Conservation (phyloP, 2,113 vertebrate species). For the Pampusana beccarii region DNA sequence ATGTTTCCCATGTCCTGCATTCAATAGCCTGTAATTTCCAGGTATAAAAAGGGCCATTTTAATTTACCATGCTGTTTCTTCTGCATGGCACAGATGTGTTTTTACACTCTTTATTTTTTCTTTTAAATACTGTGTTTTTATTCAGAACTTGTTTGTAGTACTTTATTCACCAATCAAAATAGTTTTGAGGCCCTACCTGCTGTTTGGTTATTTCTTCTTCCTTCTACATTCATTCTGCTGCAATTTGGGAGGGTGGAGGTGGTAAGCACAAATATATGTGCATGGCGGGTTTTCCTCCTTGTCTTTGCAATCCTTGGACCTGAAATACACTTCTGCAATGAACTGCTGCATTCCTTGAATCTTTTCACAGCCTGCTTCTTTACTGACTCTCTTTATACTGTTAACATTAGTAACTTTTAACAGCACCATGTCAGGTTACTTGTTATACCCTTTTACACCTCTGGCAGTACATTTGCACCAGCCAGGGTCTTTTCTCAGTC, state of each 20-base stretch:
- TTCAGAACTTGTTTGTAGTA: not conserved
- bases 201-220: not conserved
- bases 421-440: not conserved
- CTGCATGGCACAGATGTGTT: not conserved
- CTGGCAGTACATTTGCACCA: not conserved
- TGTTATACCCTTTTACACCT: not conserved
- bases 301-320: not conserved
- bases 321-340: not conserved
- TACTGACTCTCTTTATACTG: not conserved
- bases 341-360: not conserved
- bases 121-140: not conserved
- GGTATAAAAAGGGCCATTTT: conserved; percentile 1
- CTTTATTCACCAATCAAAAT: not conserved
- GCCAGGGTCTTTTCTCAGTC: not conserved
- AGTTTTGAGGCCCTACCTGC: not conserved
- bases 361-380: not conserved
- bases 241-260: not conserved
- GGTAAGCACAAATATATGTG: not conserved
- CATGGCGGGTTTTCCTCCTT: not conserved
- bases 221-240: not conserved
- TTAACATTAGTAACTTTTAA: not conserved
- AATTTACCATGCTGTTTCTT: not conserved
- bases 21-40: conserved; percentile 14
- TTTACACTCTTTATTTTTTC: not conserved
- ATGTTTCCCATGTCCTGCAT: not conserved